phyloP scores from a whole-genome alignment of 2,113 vertebrate genomes.

The Cromileptes altivelis region DNA sequence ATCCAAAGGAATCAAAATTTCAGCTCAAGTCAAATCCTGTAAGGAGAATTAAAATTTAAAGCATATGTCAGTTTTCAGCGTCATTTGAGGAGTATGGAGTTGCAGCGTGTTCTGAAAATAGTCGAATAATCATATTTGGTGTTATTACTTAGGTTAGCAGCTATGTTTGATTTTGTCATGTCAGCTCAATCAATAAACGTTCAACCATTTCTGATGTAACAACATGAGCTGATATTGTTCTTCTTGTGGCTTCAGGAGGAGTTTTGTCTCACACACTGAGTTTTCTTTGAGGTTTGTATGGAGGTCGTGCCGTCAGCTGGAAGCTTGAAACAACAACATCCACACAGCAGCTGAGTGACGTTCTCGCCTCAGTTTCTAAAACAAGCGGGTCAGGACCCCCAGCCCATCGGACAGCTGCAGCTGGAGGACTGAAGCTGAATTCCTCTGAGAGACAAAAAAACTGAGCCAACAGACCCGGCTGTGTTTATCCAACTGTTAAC shows the following conservation, averaged over 20 bases:
- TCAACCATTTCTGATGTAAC: not conserved
- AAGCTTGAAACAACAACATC: not conserved
- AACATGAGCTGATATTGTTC: not conserved
- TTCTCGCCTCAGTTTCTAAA: conserved; percentile 3
- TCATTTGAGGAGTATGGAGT: not conserved
- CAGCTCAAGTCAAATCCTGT: too few species aligned
- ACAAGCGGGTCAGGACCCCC: conserved; percentile 18
- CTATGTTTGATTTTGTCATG: not conserved
- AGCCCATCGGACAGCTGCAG: conserved; percentile 35
- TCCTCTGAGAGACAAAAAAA: conserved; percentile 10
- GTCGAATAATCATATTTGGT: not conserved
- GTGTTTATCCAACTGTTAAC: conserved; percentile 51
- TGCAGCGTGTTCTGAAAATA: not conserved
- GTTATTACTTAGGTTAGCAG: not conserved
- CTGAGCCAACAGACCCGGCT: not conserved
- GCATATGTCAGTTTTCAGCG: too few species aligned
- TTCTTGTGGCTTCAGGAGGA: not conserved
- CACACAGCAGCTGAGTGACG: conserved; percentile 20
- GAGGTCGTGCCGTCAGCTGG: not conserved
- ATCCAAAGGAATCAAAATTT: too few species aligned
- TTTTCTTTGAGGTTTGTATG: not conserved
- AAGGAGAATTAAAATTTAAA: too few species aligned
- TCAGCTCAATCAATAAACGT: not conserved
- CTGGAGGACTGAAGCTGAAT: not conserved
- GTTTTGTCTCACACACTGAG: not conserved